Conservation (phyloP, 2,888 invertebrate species). For the Yponomeuta plumbellus region DNA sequence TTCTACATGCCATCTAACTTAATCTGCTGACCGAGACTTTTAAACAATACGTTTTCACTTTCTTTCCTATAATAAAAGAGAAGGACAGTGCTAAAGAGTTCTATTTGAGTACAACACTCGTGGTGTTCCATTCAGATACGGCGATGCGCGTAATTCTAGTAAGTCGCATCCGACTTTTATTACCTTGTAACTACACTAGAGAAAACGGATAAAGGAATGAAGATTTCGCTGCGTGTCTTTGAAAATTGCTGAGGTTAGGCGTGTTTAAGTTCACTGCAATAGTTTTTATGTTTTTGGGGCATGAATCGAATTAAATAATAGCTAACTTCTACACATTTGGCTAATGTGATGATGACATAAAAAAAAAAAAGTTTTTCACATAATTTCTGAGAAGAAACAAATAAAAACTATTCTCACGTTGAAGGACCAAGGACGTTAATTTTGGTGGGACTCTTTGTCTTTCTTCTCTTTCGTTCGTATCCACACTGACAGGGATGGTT, state of each 20-base stretch:
- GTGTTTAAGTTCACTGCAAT: not conserved
- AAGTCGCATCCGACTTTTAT: slow-evolving; percentile 1
- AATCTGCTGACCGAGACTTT: not conserved
- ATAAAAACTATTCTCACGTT: too few species aligned
- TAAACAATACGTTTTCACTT: not conserved
- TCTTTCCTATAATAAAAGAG: not conserved
- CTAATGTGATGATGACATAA: too few species aligned
- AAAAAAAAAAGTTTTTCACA: too few species aligned
- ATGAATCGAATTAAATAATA: too few species aligned
- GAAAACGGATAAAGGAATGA: not conserved
- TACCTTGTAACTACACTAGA: slow-evolving; percentile 3
- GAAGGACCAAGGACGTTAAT: too few species aligned
- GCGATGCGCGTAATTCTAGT: not conserved
- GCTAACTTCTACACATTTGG: too few species aligned
- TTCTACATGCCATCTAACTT: not conserved
- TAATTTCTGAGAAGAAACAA: too few species aligned
- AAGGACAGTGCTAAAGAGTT: not conserved
- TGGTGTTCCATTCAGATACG: not conserved
- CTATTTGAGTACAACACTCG: not conserved
- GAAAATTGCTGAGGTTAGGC: not conserved
- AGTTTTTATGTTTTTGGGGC: too few species aligned
- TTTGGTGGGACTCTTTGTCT: too few species aligned
- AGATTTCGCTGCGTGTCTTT: not conserved
- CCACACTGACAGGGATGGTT: too few species aligned
- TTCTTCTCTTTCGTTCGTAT: too few species aligned